Conservation (phyloP, 2,888 invertebrate species). For the Caradrina clavipalpis region DNA sequence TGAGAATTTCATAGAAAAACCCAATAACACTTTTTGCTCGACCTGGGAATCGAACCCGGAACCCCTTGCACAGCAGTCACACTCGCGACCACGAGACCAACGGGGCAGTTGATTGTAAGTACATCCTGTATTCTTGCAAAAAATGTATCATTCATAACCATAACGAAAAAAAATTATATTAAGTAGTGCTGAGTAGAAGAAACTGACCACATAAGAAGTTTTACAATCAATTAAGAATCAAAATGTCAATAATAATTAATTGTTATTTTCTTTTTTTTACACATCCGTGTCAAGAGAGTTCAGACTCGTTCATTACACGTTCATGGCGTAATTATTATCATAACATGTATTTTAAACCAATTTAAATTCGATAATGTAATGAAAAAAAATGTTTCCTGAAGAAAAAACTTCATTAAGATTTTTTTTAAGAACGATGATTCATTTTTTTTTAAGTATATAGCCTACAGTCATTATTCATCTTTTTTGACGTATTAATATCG, state of each 20-base stretch:
- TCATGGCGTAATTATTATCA: slow-evolving; percentile 5
- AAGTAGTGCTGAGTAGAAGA: not conserved
- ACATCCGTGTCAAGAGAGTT: slow-evolving; percentile 32
- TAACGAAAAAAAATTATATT: slow-evolving; percentile 7
- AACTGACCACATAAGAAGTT: not conserved
- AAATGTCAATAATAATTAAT: slow-evolving; percentile 27
- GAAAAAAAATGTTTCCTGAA: slow-evolving; percentile 11
- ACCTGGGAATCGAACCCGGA: too few relatives aligned
- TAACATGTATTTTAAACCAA: slow-evolving; percentile 6
- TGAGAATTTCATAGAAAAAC: too few relatives aligned
- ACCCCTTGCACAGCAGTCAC: too few relatives aligned
- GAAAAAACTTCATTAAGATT: not conserved
- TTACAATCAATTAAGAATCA: slow-evolving; percentile 8
- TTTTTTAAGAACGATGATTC: too few relatives aligned
- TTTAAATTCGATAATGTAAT: slow-evolving; percentile 7
- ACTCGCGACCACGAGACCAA: too few relatives aligned
- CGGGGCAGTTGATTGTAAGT: too few relatives aligned
- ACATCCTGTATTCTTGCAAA: too few relatives aligned
- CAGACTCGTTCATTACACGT: slow-evolving; percentile 20
- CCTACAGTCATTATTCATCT: slow-evolving; percentile 5
- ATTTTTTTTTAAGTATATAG: not conserved
- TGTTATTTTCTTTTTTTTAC: slow-evolving; percentile 9
- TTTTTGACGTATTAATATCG: not conserved
- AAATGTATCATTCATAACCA: not conserved
- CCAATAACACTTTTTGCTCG: too few relatives aligned